Percentiles rank a stretch among this genome's conserved stretches.
Evolutionary conservation across 2,888 invertebrate species (phyloP).

Genomic region (Dascillus cervinus): DNA sequence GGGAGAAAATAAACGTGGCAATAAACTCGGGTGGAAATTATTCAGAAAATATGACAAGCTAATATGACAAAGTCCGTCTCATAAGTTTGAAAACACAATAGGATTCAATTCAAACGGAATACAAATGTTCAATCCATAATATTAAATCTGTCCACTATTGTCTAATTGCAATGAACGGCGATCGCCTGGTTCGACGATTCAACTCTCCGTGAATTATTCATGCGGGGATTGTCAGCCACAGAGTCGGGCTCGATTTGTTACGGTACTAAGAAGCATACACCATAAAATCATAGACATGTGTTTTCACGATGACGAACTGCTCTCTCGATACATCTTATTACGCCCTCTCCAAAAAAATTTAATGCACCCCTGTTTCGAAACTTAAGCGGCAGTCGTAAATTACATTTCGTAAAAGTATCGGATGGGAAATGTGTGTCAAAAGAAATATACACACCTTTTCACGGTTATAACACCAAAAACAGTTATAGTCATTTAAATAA

Average conservation of each 20-base stretch:
- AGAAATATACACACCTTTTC: no score
- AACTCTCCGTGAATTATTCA: slow-evolving; percentile 30
- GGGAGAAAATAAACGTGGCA: no score
- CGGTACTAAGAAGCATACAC: slow-evolving; percentile 21
- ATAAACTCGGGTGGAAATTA: no score
- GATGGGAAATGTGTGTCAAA: no score
- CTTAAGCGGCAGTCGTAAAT: no score
- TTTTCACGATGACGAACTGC: slow-evolving; percentile 26
- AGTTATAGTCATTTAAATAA: no score
- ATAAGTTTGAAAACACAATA: slow-evolving; percentile 38
- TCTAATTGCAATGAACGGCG: slow-evolving; percentile 39
- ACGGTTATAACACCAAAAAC: no score
- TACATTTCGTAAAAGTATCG: no score
- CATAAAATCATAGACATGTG: slow-evolving; percentile 29
- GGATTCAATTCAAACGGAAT: slow-evolving; percentile 36
- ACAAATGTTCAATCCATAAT: slow-evolving; percentile 39
- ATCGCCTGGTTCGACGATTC: slow-evolving; percentile 30
- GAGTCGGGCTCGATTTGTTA: slow-evolving; percentile 29
- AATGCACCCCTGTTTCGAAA: no score
- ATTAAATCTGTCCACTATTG: slow-evolving; percentile 39
- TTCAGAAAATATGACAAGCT: slow-evolving; percentile 31
- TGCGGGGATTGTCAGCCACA: slow-evolving; percentile 29
- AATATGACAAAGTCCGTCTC: slow-evolving; percentile 36
- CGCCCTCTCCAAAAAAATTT: no score
- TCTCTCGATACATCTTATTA: no score